phyloP scores from a whole-genome alignment of 1,140 invertebrate genomes.

The Bombus huntii region DNA sequence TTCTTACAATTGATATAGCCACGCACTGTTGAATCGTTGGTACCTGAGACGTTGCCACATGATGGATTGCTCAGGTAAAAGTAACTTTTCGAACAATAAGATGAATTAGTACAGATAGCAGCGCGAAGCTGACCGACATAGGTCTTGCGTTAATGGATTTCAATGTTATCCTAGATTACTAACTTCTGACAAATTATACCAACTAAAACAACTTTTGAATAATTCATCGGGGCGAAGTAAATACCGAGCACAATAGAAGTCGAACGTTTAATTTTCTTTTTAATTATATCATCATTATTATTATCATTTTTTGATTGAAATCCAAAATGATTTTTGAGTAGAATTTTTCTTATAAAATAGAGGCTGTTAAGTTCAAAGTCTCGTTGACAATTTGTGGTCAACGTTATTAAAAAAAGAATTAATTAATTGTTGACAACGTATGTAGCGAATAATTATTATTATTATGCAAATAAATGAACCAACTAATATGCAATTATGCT shows the following conservation, averaged over 20 bases:
- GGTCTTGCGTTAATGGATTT: background rate
- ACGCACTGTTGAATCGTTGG: background rate
- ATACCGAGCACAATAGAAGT: background rate
- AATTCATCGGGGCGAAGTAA: background rate
- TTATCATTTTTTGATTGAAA: too few species aligned
- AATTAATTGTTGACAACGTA: too few species aligned
- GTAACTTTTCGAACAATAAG: background rate
- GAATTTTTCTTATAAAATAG: too few species aligned
- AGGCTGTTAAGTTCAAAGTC: too few species aligned
- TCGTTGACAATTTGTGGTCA: too few species aligned
- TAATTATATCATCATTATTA: too few species aligned
- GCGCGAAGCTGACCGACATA: background rate
- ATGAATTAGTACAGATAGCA: background rate
- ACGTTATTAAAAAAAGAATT: too few species aligned
- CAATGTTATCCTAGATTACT: background rate
- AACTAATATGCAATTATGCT: too few species aligned
- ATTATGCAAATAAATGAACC: too few species aligned
- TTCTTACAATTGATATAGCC: background rate
- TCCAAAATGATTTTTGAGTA: too few species aligned
- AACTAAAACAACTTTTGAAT: background rate
- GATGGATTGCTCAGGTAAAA: background rate
- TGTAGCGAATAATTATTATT: too few species aligned
- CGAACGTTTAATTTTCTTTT: too few species aligned
- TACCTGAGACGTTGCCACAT: background rate
- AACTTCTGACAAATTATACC: background rate